Conservation (phyloP, 2,888 invertebrate genomes). For the Poecilus cupreus region DNA sequence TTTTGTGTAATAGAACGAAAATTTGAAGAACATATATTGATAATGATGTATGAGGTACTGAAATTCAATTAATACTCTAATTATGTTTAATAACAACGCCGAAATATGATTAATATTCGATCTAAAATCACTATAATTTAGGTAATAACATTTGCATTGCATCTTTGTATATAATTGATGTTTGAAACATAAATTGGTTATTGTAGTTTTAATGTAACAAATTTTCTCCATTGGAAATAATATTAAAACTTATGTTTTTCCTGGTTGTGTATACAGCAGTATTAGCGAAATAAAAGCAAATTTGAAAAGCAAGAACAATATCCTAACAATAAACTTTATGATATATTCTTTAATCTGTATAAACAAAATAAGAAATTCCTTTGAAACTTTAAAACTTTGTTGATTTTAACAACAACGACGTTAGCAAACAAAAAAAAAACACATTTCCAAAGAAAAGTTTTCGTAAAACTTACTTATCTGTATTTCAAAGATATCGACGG, state of each 20-base stretch:
- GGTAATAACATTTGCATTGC: background rate
- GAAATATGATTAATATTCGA: slow-evolving; percentile 3
- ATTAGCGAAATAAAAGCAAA: slow-evolving; percentile 20
- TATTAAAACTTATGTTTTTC: background rate
- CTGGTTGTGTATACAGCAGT: background rate
- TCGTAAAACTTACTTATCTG: slow-evolving; percentile 47
- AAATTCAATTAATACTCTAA: slow-evolving; percentile 14
- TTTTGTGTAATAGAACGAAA: background rate
- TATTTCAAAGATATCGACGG: slow-evolving; percentile 50
- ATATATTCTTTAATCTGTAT: slow-evolving; percentile 47
- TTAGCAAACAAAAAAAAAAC: slow-evolving; percentile 45
- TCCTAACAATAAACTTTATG: slow-evolving; percentile 32
- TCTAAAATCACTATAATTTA: slow-evolving; percentile 10
- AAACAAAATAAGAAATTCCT: slow-evolving; percentile 46
- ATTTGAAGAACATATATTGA: slow-evolving; percentile 14
- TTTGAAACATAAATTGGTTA: background rate
- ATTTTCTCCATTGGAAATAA: background rate
- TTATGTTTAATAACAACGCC: slow-evolving; percentile 12
- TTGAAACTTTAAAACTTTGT: slow-evolving; percentile 49
- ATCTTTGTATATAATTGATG: background rate
- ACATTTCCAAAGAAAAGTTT: slow-evolving; percentile 32
- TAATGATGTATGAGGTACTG: slow-evolving; percentile 25
- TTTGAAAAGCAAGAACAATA: slow-evolving; percentile 32
- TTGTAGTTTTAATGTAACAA: background rate
- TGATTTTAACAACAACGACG: slow-evolving; percentile 44